Conservation (phyloP, 2,888 invertebrate genomes). For the Chrysomela aeneicollis region DNA sequence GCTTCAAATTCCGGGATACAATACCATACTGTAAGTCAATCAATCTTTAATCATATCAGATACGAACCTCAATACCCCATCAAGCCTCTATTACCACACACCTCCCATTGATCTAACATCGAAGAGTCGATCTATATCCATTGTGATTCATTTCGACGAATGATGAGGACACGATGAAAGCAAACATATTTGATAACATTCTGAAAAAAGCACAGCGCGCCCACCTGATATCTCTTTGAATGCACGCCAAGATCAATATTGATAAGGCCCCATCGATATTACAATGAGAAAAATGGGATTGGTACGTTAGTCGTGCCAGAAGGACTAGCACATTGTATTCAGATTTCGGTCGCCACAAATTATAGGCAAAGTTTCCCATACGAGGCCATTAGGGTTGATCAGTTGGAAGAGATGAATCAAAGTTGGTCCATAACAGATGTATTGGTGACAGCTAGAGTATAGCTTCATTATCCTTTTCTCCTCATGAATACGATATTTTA, state of each 20-base stretch:
- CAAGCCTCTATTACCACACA: neutral
- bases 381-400: constrained; percentile 2
- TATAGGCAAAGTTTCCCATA: constrained; percentile 22
- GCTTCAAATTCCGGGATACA: neutral
- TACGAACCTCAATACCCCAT: neutral
- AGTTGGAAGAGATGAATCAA: constrained; percentile 7
- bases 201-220: neutral
- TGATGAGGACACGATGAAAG: neutral
- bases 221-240: constrained; percentile 9
- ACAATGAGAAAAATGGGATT: constrained; percentile 28
- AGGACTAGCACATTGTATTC: constrained; percentile 36
- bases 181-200: constrained; percentile 7
- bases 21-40: neutral
- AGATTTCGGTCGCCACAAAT: constrained; percentile 34
- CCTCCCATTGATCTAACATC: neutral
- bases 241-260: constrained; percentile 18
- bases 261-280: constrained; percentile 20
- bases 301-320: constrained; percentile 25
- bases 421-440: neutral
- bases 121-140: neutral
- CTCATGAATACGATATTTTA: too few relatives aligned
- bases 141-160: neutral
- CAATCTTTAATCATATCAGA: neutral
- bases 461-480: too few relatives aligned
- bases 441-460: neutral